A percentile compares a stretch with the other conserved stretches of the same genome.
Conservation (phyloP, 2,797 vertebrate species). For the Anguilla marmorata region DNA sequence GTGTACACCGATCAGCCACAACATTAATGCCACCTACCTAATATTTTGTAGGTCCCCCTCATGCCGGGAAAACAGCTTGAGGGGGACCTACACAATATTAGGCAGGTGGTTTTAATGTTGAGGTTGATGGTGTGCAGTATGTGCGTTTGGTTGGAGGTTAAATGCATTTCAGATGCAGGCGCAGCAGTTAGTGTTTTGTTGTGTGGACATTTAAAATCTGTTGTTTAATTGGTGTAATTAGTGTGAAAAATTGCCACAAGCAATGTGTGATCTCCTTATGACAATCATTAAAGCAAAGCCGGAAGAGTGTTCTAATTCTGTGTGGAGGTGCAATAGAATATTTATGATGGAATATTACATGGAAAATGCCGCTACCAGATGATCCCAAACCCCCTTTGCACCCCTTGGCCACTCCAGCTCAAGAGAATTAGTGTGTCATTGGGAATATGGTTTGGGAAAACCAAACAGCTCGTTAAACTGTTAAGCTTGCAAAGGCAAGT, state of each 20-base stretch:
- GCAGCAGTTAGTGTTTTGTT: background rate
- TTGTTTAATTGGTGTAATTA: conserved; percentile 27
- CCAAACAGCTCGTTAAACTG: conserved; percentile 12
- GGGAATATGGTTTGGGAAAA: background rate
- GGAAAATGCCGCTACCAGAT: background rate
- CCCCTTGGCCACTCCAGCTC: background rate
- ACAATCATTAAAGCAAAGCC: conserved; percentile 12
- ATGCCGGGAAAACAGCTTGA: too few relatives aligned
- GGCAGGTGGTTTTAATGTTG: too few relatives aligned
- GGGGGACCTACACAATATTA: too few relatives aligned
- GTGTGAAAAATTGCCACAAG: background rate
- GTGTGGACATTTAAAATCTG: background rate
- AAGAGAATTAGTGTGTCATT: background rate
- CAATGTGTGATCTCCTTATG: conserved; percentile 1
- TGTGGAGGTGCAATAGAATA: background rate
- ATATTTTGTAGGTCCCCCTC: too few relatives aligned
- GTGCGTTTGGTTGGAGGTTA: background rate
- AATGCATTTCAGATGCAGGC: background rate
- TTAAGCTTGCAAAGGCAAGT: background rate
- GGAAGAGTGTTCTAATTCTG: background rate
- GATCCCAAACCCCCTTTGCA: background rate
- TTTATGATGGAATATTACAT: background rate
- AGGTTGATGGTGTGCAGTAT: background rate
- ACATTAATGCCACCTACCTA: too few relatives aligned
- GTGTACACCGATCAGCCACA: background rate